phyloP scores from a whole-genome alignment of 2,113 vertebrate genomes.

The Bagarius yarrelli region DNA sequence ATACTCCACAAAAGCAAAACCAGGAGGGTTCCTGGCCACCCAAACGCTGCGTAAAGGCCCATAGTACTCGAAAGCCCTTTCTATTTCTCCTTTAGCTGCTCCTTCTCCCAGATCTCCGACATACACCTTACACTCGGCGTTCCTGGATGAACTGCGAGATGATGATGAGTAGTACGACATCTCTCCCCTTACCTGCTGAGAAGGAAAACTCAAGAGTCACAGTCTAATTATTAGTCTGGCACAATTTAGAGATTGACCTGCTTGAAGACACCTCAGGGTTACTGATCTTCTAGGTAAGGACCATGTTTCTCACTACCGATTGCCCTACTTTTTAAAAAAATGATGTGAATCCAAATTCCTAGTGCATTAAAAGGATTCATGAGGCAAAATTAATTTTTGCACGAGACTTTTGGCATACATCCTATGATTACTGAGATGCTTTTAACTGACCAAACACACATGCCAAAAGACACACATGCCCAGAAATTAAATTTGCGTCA shows the following conservation, averaged over 20 bases:
- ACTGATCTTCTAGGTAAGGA: neutral
- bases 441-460: no score
- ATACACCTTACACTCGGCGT: constrained; percentile 75
- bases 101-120: constrained; percentile 76
- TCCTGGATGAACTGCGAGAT: constrained; percentile 66
- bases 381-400: no score
- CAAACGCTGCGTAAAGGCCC: constrained; percentile 76
- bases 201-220: neutral
- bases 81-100: constrained; percentile 76
- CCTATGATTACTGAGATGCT: no score
- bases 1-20: constrained; percentile 79
- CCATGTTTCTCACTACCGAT: no score
- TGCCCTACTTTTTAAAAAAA: no score
- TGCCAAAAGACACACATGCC: no score
- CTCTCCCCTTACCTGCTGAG: constrained; percentile 17
- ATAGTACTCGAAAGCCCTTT: constrained; percentile 77
- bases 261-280: neutral
- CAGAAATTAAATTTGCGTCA: no score
- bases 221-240: neutral
- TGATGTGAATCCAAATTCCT: no score
- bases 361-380: no score
- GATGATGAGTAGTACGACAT: constrained; percentile 65
- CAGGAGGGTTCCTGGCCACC: constrained; percentile 79
- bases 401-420: no score
- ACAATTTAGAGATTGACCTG: no score